phyloP scores from a whole-genome alignment of 2,888 invertebrate species.

The Leptopterna dolabrata region DNA sequence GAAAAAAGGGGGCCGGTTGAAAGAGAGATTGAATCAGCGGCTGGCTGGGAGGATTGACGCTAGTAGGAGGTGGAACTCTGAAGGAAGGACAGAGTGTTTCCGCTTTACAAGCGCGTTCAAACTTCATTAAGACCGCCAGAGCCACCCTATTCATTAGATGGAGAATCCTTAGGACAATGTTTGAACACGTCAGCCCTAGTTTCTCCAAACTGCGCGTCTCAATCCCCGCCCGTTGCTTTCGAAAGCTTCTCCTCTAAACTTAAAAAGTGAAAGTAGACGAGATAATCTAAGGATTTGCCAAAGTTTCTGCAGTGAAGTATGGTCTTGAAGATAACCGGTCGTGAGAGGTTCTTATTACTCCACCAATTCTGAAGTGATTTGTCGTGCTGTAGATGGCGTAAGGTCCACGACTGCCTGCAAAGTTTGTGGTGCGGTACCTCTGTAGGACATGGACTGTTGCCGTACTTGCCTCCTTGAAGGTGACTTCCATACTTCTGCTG shows the following conservation, averaged over 20 bases:
- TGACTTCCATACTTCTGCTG: too few relatives aligned
- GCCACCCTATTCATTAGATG: slow-evolving; percentile 48
- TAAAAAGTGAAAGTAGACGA: background rate
- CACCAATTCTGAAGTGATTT: too few relatives aligned
- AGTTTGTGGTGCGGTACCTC: too few relatives aligned
- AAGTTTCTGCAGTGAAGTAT: background rate
- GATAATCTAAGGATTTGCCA: background rate
- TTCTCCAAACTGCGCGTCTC: background rate
- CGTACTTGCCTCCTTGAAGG: too few relatives aligned
- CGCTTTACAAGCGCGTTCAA: slow-evolving; percentile 27
- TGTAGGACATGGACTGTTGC: too few relatives aligned
- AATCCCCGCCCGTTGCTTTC: background rate
- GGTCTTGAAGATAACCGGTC: background rate
- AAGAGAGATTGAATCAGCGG: background rate
- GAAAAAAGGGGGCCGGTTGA: background rate
- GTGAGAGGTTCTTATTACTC: too few relatives aligned
- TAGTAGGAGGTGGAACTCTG: background rate
- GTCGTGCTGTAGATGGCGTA: too few relatives aligned
- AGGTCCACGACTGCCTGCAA: too few relatives aligned
- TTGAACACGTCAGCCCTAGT: slow-evolving; percentile 28
- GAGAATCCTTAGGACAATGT: slow-evolving; percentile 51
- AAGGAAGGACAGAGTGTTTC: background rate
- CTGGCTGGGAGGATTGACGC: background rate
- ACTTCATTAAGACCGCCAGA: slow-evolving; percentile 49
- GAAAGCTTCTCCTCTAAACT: background rate